Evolutionary conservation across 1,140 invertebrate species (phyloP).

Genomic region (Lucilia cuprina): DNA sequence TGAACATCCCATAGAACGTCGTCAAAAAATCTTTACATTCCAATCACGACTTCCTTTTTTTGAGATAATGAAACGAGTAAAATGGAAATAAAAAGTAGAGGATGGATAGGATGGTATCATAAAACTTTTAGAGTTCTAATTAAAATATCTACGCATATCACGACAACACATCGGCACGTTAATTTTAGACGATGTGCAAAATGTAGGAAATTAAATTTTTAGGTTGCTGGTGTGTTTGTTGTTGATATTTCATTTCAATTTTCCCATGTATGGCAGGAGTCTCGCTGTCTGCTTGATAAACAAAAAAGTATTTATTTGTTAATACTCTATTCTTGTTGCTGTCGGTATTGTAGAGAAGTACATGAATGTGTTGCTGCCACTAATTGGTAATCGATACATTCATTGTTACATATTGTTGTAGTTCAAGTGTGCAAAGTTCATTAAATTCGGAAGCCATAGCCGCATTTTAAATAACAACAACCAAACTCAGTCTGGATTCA

Average conservation of each 20-base stretch:
- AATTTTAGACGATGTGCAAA: slow-evolving; percentile 15
- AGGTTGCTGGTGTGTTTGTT: no score
- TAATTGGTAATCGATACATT: slow-evolving; percentile 40
- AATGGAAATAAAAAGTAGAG: background rate
- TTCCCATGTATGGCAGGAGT: slow-evolving; percentile 12
- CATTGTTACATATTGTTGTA: slow-evolving; percentile 16
- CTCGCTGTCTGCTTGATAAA: slow-evolving; percentile 25
- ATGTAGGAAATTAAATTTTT: slow-evolving; percentile 11
- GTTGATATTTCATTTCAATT: background rate
- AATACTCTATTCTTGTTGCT: background rate
- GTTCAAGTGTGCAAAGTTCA: slow-evolving; percentile 37
- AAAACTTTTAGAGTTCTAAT: slow-evolving; percentile 28
- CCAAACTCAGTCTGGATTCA: background rate
- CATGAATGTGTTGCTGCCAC: slow-evolving; percentile 27
- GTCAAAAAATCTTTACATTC: slow-evolving; percentile 23
- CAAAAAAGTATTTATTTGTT: background rate
- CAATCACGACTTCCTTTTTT: slow-evolving; percentile 23
- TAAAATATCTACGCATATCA: slow-evolving; percentile 22
- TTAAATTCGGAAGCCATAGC: slow-evolving; percentile 40
- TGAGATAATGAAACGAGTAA: background rate
- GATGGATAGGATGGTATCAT: background rate
- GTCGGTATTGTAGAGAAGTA: background rate
- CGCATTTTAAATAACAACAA: slow-evolving; percentile 30
- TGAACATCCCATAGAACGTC: background rate
- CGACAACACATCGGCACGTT: slow-evolving; percentile 21